Conservation (phyloP, 2,113 vertebrate species). For the Corythornis madagascariensis region DNA sequence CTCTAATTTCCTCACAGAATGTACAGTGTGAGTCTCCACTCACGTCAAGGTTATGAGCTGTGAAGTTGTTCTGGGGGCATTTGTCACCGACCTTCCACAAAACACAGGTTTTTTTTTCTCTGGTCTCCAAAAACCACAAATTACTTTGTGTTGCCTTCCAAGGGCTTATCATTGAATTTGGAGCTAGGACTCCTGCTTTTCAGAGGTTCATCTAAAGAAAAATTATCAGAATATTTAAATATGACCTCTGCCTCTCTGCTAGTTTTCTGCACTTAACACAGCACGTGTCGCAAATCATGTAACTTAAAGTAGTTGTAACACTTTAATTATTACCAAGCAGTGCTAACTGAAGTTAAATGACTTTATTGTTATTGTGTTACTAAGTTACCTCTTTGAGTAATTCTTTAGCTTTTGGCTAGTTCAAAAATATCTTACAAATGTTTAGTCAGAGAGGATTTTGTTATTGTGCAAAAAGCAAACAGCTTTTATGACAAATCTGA, state of each 20-base stretch:
- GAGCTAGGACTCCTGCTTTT: not conserved
- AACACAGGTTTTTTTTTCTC: constrained; percentile 24
- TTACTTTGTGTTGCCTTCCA: not conserved
- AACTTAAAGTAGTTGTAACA: not conserved
- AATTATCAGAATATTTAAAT: not conserved
- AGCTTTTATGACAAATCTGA: constrained; percentile 12
- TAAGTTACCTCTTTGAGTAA: not conserved
- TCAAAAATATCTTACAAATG: not conserved
- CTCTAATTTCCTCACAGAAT: not conserved
- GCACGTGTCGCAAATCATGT: not conserved
- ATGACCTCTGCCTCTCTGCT: not conserved
- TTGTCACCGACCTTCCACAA: not conserved
- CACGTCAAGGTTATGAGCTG: not conserved
- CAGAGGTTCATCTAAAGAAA: not conserved
- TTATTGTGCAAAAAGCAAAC: not conserved
- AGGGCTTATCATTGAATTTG: constrained; percentile 11
- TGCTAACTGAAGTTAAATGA: not conserved
- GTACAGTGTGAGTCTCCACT: not conserved
- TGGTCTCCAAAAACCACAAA: constrained; percentile 31
- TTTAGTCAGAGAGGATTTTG: not conserved
- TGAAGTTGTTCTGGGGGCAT: not conserved
- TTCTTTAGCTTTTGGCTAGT: constrained; percentile 9
- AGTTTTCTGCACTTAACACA: not conserved
- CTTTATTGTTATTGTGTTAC: not conserved
- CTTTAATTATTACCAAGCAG: not conserved